These are phyloP conservation scores for Gasteruption jaculator DNA, from an alignment of 2,888 invertebrate genomes.

Conservation along the genomic window DNA sequence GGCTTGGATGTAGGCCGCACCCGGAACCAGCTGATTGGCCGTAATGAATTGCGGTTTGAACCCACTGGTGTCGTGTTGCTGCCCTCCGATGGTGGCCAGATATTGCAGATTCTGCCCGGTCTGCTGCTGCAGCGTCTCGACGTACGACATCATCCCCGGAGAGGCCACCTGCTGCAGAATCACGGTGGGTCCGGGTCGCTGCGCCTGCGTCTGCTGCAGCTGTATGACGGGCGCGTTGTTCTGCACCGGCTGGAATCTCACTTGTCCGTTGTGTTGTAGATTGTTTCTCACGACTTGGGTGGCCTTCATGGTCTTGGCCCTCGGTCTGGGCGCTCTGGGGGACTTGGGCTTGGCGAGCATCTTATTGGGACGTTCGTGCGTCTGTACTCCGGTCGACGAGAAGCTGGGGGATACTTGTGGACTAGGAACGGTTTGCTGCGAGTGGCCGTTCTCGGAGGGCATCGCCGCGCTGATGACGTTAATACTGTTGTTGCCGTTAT, in stretches of 20 bases:
- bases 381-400: constrained; percentile 27
- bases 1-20: constrained; percentile 45
- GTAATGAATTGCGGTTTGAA: constrained; percentile 46
- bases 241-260: constrained; percentile 40
- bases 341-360: constrained; percentile 34
- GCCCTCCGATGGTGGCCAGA: constrained; percentile 66
- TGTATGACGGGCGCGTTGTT: constrained; percentile 57
- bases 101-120: constrained; percentile 73
- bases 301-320: constrained; percentile 36
- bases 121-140: constrained; percentile 67
- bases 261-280: constrained; percentile 28
- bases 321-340: constrained; percentile 33
- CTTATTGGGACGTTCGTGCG: constrained; percentile 26
- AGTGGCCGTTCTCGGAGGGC: constrained; percentile 26
- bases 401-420: constrained; percentile 32
- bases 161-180: constrained; percentile 65
- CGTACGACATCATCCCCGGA: constrained; percentile 61
- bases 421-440: constrained; percentile 31
- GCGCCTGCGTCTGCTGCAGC: constrained; percentile 57
- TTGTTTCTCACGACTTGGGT: constrained; percentile 33
- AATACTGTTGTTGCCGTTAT: too few species aligned
- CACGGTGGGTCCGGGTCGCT: constrained; percentile 59
- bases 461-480: constrained; percentile 25
- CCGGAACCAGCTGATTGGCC: constrained; percentile 43
- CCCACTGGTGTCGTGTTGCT: constrained; percentile 50